phyloP scores from a whole-genome alignment of 2,797 vertebrate species.

The Florisuga fusca region DNA sequence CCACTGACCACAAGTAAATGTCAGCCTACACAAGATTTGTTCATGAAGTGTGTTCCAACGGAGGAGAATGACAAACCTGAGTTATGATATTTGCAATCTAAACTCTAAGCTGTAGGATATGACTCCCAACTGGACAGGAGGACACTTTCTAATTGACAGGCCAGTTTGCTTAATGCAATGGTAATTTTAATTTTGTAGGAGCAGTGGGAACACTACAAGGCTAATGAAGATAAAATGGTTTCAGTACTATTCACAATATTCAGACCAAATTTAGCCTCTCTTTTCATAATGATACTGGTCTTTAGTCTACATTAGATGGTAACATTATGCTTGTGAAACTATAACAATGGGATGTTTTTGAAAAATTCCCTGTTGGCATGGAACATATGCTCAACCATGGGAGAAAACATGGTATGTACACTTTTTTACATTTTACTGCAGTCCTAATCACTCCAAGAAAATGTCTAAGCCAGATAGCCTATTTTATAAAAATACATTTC shows the following conservation, averaged over 20 bases:
- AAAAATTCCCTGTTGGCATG: neutral
- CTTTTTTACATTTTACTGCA: neutral
- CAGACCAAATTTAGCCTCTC: neutral
- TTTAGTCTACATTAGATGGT: neutral
- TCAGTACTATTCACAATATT: neutral
- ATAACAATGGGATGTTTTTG: neutral
- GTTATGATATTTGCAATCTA: neutral
- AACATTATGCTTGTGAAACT: neutral
- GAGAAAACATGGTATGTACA: neutral
- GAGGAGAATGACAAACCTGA: neutral
- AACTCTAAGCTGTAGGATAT: neutral
- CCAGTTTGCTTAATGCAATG: neutral
- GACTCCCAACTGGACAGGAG: neutral
- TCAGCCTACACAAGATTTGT: neutral
- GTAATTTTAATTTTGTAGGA: neutral
- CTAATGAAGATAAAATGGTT: neutral
- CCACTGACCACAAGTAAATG: neutral
- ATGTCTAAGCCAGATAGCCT: neutral
- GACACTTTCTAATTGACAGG: neutral
- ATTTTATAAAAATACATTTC: neutral
- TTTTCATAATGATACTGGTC: neutral
- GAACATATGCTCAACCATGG: neutral
- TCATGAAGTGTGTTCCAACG: neutral
- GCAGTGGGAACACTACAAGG: neutral
- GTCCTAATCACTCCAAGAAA: neutral